phyloP scores from a whole-genome alignment of 2,113 vertebrate genomes.

The Pelecanus crispus region DNA sequence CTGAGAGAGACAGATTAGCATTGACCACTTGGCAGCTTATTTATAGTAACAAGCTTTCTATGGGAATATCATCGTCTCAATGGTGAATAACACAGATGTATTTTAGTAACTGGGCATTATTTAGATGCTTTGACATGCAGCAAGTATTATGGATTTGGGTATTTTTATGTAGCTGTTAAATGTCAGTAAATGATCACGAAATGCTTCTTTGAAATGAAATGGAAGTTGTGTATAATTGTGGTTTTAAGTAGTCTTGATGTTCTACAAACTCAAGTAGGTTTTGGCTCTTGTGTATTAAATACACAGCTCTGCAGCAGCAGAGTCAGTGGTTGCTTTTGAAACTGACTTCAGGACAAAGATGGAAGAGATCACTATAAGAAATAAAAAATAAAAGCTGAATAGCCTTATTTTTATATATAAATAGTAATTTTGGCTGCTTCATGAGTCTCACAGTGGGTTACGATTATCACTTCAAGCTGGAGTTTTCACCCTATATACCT shows the following conservation, averaged over 20 bases:
- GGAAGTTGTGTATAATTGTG: neutral
- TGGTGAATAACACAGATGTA: neutral
- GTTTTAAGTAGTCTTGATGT: neutral
- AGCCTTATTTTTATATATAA: neutral
- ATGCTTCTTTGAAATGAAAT: neutral
- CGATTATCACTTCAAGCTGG: neutral
- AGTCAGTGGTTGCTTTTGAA: neutral
- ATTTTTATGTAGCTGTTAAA: neutral
- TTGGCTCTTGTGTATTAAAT: neutral
- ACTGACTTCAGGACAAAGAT: neutral
- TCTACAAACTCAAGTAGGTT: neutral
- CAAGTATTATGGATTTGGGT: neutral
- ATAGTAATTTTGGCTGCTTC: neutral
- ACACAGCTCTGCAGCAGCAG: neutral
- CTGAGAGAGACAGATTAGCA: neutral
- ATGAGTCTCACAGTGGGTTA: neutral
- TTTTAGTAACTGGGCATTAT: neutral
- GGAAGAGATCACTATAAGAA: neutral
- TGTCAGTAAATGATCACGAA: neutral
- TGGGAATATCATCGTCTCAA: neutral
- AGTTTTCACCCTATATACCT: neutral
- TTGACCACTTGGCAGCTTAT: constrained; percentile 14
- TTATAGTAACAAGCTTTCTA: constrained; percentile 26
- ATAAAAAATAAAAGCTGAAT: neutral
- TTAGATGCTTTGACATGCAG: neutral